phyloP scores from a whole-genome alignment of 2,888 invertebrate species.

The Camponotus fellah region DNA sequence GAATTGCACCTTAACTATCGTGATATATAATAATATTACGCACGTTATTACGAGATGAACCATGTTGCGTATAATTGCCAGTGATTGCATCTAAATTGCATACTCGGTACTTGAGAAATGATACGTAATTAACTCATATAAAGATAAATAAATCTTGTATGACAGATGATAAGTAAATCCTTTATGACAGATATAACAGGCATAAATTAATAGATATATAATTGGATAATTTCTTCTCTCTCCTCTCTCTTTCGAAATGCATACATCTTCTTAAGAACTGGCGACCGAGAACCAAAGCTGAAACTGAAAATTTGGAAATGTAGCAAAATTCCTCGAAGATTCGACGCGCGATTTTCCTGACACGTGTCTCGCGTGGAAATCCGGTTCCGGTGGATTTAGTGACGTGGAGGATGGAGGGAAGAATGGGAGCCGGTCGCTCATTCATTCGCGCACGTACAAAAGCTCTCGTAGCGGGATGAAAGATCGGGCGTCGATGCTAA shows the following conservation, averaged over 20 bases:
- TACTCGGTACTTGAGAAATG: not conserved
- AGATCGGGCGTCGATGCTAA: constrained; percentile 81
- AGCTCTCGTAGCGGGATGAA: constrained; percentile 75
- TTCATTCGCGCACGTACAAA: constrained; percentile 65
- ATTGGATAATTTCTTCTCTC: not conserved
- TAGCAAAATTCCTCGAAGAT: not conserved
- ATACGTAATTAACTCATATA: not conserved
- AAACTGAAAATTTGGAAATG: not conserved
- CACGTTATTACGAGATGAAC: constrained; percentile 24
- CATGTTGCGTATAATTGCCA: not conserved
- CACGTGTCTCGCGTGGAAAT: constrained; percentile 48
- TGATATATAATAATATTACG: not conserved
- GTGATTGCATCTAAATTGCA: not conserved
- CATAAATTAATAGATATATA: not conserved
- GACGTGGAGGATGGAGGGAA: constrained; percentile 23
- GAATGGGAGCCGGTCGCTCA: constrained; percentile 50
- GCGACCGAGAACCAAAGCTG: not conserved
- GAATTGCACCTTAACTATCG: constrained; percentile 28
- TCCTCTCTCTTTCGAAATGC: not conserved
- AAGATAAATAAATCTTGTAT: too few relatives aligned
- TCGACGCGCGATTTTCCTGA: constrained; percentile 7
- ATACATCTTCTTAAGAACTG: not conserved
- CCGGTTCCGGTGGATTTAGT: constrained; percentile 42
- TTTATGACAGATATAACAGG: too few relatives aligned
- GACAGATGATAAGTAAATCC: too few relatives aligned